A percentile compares a stretch with the other conserved stretches of the same genome.
These are phyloP conservation scores for Clarias macrocephalus DNA, from an alignment of 2,113 vertebrate genomes.

Conservation along the genomic window DNA sequence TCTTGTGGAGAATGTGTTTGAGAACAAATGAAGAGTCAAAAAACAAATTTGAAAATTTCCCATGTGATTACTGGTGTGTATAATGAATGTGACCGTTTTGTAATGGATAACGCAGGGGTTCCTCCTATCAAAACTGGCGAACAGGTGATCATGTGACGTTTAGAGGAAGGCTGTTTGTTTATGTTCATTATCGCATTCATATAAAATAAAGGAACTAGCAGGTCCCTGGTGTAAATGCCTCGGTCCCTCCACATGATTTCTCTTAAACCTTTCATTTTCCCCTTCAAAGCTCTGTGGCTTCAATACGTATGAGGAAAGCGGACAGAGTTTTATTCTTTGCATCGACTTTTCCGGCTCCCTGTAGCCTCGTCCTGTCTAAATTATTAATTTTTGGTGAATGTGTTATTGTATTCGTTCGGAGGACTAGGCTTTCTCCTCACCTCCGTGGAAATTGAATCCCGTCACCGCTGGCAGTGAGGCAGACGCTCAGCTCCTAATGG, in stretches of 20 bases:
- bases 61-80: background rate
- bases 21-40: background rate
- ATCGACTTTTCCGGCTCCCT: conserved; percentile 58
- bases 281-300: conserved; percentile 57
- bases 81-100: background rate
- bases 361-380: conserved; percentile 55
- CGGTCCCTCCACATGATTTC: conserved; percentile 32
- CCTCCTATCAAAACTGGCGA: background rate
- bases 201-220: background rate
- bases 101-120: background rate
- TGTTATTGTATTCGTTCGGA: conserved; percentile 64
- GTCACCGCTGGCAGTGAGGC: conserved; percentile 56
- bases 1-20: background rate
- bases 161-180: background rate
- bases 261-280: conserved; percentile 46
- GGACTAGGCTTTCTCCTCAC: conserved; percentile 58
- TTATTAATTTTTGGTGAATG: conserved; percentile 65
- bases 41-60: background rate
- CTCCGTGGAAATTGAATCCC: conserved; percentile 66
- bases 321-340: conserved; percentile 57
- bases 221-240: conserved; percentile 32
- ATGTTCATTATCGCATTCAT: background rate
- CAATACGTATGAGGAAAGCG: conserved; percentile 52
- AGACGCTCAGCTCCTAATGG: conserved; percentile 62
- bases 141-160: background rate